Percentiles rank a stretch among this genome's conserved stretches.
phyloP scores from a whole-genome alignment of 2,797 vertebrate species.

The Pygocentrus nattereri region DNA sequence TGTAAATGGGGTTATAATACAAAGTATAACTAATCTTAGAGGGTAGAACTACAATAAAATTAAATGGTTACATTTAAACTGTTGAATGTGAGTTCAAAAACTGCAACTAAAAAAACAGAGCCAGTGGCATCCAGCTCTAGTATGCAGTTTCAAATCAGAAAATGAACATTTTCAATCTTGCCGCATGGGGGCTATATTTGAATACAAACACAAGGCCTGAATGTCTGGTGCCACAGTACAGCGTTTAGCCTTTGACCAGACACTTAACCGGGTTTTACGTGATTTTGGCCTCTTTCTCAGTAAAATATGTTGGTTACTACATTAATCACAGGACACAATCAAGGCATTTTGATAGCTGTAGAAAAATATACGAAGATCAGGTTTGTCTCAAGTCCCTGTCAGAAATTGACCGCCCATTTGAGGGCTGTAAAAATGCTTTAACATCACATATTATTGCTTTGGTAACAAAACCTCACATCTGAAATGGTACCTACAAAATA shows the following conservation, averaged over 20 bases:
- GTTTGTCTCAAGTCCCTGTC: not conserved
- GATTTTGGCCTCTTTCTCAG: not conserved
- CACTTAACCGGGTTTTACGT: not conserved
- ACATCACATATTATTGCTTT: not conserved
- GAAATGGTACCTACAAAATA: not conserved
- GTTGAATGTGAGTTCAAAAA: not conserved
- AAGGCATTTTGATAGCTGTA: not conserved
- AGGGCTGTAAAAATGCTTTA: not conserved
- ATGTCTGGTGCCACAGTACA: slow-evolving; percentile 12
- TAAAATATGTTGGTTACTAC: not conserved
- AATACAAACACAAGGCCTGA: slow-evolving; percentile 34
- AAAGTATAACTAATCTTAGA: not conserved
- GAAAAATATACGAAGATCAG: not conserved
- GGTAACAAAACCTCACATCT: too few species aligned
- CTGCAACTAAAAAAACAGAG: not conserved
- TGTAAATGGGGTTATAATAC: too few species aligned
- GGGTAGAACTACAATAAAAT: too few species aligned
- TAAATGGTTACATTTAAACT: too few species aligned
- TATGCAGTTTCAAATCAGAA: not conserved
- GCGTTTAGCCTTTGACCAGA: slow-evolving; percentile 15
- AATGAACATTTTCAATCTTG: slow-evolving; percentile 8
- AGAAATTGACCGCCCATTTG: not conserved
- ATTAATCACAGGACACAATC: not conserved
- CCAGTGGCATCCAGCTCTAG: not conserved
- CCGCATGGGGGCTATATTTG: slow-evolving; percentile 65